These are phyloP conservation scores for Parauchenoglanis ngamensis DNA, from an alignment of 2,797 vertebrate species.

Conservation along the genomic window DNA sequence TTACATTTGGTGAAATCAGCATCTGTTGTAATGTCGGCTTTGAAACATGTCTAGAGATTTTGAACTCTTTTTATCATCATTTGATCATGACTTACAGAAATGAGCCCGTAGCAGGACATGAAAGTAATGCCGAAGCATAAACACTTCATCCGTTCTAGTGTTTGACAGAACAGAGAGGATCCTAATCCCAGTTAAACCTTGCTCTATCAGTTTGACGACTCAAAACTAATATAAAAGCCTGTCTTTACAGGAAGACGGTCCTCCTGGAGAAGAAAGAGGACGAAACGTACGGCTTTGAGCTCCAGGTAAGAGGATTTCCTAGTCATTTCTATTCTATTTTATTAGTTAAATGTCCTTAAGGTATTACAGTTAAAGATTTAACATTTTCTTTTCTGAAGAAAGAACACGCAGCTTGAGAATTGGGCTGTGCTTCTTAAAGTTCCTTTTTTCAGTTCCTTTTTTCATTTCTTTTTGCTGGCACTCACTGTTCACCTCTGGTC, in stretches of 20 bases:
- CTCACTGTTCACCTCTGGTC: not conserved
- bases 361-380: not conserved
- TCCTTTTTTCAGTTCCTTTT: not conserved
- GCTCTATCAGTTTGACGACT: not conserved
- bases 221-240: constrained; percentile 4
- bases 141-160: not conserved
- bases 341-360: not conserved
- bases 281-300: constrained; percentile 93
- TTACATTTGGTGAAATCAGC: not conserved
- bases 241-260: constrained; percentile 81
- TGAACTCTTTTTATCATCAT: not conserved
- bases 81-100: not conserved
- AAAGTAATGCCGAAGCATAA: not conserved
- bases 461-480: not conserved
- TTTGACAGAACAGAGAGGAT: not conserved
- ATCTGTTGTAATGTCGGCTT: not conserved
- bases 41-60: not conserved
- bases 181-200: not conserved
- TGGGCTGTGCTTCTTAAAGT: not conserved
- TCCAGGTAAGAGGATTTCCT: constrained; percentile 83
- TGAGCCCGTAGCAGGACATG: not conserved
- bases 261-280: constrained; percentile 86
- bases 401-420: not conserved
- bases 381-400: not conserved
- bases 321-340: not conserved